Evolutionary conservation across 2,113 vertebrate species (phyloP).

Genomic region (Accipiter cooperii): DNA sequence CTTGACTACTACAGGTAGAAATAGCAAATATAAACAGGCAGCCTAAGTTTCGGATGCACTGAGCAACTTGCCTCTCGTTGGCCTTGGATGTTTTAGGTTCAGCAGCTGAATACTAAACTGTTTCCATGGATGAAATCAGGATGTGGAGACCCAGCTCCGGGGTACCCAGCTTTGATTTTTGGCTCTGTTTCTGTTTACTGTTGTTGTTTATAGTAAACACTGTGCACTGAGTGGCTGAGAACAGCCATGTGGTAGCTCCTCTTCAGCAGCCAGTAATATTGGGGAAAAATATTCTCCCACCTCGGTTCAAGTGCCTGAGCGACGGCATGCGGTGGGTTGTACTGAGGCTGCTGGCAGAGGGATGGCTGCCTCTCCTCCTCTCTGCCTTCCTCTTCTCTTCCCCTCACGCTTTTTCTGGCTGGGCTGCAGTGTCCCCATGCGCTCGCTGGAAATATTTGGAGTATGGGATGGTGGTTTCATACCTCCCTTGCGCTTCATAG

Average conservation of each 20-base stretch:
- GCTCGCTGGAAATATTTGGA: background rate
- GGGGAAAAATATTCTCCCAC: background rate
- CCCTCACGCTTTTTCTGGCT: background rate
- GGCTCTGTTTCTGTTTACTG: conserved; percentile 32
- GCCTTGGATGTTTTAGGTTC: background rate
- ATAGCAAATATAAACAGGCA: background rate
- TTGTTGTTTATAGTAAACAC: conserved; percentile 38
- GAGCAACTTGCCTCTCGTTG: background rate
- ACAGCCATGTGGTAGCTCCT: conserved; percentile 42
- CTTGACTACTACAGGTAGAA: background rate
- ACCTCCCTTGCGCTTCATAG: background rate
- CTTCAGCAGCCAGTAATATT: conserved; percentile 7
- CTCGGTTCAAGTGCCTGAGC: background rate
- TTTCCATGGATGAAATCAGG: background rate
- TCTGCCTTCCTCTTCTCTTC: background rate
- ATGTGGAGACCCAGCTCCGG: background rate
- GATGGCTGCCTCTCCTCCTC: background rate
- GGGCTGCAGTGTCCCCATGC: background rate
- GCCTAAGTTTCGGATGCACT: background rate
- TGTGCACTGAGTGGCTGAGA: conserved; percentile 33
- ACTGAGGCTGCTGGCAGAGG: background rate
- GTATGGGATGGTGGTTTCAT: background rate
- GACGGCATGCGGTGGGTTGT: fast-evolving
- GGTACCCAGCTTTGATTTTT: background rate
- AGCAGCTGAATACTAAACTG: background rate